Conservation (phyloP, 2,797 vertebrate genomes). For the Sparus aurata region DNA sequence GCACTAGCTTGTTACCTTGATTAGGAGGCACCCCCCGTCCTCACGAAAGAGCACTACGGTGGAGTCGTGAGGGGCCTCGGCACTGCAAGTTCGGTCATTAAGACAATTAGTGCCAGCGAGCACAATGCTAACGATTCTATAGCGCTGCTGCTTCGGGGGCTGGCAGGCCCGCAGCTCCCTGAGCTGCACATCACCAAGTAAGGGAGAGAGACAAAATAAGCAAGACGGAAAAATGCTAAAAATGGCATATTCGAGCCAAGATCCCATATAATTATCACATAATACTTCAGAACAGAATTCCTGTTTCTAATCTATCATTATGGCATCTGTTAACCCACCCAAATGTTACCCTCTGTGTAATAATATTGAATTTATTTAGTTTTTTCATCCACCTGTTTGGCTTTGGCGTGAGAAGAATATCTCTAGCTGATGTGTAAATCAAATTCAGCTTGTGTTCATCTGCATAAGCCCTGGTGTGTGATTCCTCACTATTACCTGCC, state of each 20-base stretch:
- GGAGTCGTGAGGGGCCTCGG: slow-evolving; percentile 50
- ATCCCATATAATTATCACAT: slow-evolving; percentile 8
- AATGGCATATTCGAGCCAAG: too few relatives aligned
- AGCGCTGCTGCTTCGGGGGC: slow-evolving; percentile 51
- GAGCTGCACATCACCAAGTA: slow-evolving; percentile 28
- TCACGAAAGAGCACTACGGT: slow-evolving; percentile 21
- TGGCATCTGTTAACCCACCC: slow-evolving; percentile 1
- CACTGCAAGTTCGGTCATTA: slow-evolving; percentile 76
- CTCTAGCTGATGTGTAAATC: neutral
- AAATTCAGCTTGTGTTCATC: slow-evolving; percentile 19
- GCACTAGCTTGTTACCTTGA: slow-evolving; percentile 63
- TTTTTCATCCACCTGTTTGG: neutral
- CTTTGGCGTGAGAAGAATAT: neutral
- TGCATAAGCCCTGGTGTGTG: slow-evolving; percentile 18
- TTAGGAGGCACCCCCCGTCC: slow-evolving; percentile 44
- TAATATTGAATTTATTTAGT: too few relatives aligned
- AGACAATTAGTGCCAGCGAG: slow-evolving; percentile 74
- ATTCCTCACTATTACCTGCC: slow-evolving; percentile 30
- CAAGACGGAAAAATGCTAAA: slow-evolving; percentile 11
- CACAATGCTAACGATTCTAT: slow-evolving; percentile 63
- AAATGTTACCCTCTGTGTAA: neutral
- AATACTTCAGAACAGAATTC: neutral
- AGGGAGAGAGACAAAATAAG: neutral
- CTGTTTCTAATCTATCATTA: neutral
- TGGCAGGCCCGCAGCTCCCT: slow-evolving; percentile 48